Percentiles rank a stretch among this genome's conserved stretches.
phyloP scores from a whole-genome alignment of 1,140 invertebrate genomes.

The Ooceraea biroi region DNA sequence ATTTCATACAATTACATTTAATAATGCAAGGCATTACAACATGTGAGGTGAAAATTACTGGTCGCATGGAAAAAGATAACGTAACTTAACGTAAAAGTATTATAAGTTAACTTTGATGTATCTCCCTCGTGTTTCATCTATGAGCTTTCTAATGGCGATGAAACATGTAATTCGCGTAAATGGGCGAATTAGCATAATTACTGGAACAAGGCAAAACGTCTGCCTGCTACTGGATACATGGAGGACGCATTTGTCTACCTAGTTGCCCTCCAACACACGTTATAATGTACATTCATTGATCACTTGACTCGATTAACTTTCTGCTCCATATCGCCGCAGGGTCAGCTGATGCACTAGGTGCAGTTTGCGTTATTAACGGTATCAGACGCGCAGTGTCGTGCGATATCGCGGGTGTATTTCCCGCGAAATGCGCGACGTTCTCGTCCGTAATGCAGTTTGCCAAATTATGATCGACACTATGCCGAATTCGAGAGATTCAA shows the following conservation, averaged over 20 bases:
- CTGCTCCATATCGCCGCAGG: slow-evolving; percentile 71
- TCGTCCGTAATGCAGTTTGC: slow-evolving; percentile 11
- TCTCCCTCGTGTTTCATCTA: background rate
- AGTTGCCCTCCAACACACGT: slow-evolving; percentile 44
- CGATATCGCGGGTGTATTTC: slow-evolving; percentile 48
- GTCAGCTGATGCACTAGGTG: slow-evolving; percentile 69
- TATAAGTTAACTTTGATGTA: background rate
- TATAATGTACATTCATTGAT: slow-evolving; percentile 68
- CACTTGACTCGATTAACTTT: slow-evolving; percentile 76
- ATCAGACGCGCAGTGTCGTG: slow-evolving; percentile 54
- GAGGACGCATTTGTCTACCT: slow-evolving; percentile 26
- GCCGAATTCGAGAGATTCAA: background rate
- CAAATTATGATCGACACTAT: slow-evolving; percentile 66
- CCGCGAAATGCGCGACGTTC: slow-evolving; percentile 45
- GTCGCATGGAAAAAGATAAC: background rate
- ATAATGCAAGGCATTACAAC: background rate
- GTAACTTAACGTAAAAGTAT: no score
- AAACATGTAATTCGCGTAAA: slow-evolving; percentile 45
- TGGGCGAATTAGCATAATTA: slow-evolving; percentile 43
- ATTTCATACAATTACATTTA: background rate
- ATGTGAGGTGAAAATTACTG: background rate
- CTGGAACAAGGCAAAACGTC: slow-evolving; percentile 30
- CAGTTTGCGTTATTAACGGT: slow-evolving; percentile 67
- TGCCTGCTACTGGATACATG: background rate
- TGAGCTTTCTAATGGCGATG: background rate